Evolutionary conservation across 2,797 vertebrate genomes (phyloP).

Genomic region (Gobionotothen gibberifrons): DNA sequence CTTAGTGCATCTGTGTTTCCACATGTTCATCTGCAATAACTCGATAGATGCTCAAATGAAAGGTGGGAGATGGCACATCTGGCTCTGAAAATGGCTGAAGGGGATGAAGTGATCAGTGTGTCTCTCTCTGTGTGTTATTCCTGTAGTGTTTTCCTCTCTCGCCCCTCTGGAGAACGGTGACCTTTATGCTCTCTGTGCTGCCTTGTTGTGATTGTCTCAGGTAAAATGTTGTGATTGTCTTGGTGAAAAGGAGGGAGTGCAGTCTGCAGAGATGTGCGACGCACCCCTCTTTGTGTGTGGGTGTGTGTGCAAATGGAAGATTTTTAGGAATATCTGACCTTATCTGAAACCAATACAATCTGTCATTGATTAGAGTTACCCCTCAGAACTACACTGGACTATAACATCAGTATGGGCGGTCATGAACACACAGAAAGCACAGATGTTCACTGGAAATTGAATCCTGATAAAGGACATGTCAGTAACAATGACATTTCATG

Average conservation of each 20-base stretch:
- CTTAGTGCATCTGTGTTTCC: constrained; percentile 35
- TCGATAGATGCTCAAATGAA: constrained; percentile 40
- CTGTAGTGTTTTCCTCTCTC: constrained; percentile 29
- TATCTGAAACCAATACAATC: constrained; percentile 54
- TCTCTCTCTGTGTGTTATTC: constrained; percentile 17
- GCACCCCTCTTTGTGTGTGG: constrained; percentile 4
- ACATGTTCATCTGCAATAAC: constrained; percentile 48
- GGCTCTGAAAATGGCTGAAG: constrained; percentile 53
- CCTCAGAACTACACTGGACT: constrained; percentile 23
- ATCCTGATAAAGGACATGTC: constrained; percentile 50
- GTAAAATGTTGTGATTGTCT: constrained; percentile 45
- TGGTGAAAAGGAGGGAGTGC: constrained; percentile 13
- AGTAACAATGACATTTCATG: constrained; percentile 32
- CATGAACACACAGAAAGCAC: constrained; percentile 39
- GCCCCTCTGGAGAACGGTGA: constrained; percentile 52
- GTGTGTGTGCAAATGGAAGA: constrained; percentile 24
- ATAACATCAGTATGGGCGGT: constrained; percentile 58
- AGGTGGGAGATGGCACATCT: constrained; percentile 60
- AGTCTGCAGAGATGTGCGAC: constrained; percentile 7
- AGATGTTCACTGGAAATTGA: constrained; percentile 45
- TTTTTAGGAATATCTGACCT: constrained; percentile 62
- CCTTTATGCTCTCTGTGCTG: constrained; percentile 58
- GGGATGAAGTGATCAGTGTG: constrained; percentile 9
- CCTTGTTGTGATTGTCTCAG: constrained; percentile 47
- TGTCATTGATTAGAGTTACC: constrained; percentile 46